A percentile compares a stretch with the other conserved stretches of the same genome.
These are phyloP conservation scores for Puffinus mauretanicus DNA, from an alignment of 2,113 vertebrate genomes.

Conservation along the genomic window DNA sequence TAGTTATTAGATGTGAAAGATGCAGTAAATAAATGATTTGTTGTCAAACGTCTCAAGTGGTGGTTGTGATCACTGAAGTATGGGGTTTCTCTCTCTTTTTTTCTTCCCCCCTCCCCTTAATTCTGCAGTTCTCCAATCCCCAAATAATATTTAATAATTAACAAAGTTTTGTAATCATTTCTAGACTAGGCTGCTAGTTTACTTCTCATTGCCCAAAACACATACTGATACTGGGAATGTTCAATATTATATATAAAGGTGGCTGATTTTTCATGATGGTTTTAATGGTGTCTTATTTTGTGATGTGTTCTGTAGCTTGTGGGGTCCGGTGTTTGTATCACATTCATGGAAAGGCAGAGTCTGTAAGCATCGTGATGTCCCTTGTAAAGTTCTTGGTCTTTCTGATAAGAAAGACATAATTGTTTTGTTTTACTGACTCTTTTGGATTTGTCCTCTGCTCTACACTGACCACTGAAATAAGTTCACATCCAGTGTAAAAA, in stretches of 20 bases:
- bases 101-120: rapidly evolving
- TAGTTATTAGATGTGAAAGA: not conserved
- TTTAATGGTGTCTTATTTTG: not conserved
- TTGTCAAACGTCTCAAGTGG: not conserved
- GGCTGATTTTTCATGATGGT: not conserved
- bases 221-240: not conserved
- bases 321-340: not conserved
- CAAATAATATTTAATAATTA: not conserved
- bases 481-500: not conserved
- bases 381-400: not conserved
- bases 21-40: not conserved
- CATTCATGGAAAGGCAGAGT: rapidly evolving
- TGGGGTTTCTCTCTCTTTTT: not conserved
- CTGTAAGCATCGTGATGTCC: not conserved
- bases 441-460: not conserved
- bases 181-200: not conserved
- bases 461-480: not conserved
- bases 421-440: not conserved
- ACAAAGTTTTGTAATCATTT: not conserved
- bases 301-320: not conserved
- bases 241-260: not conserved
- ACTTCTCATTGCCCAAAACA: not conserved
- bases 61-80: not conserved
- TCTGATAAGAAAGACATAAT: not conserved
- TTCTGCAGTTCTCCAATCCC: not conserved